Conservation (phyloP, 2,888 invertebrate species). For the Synergus japonicus region DNA sequence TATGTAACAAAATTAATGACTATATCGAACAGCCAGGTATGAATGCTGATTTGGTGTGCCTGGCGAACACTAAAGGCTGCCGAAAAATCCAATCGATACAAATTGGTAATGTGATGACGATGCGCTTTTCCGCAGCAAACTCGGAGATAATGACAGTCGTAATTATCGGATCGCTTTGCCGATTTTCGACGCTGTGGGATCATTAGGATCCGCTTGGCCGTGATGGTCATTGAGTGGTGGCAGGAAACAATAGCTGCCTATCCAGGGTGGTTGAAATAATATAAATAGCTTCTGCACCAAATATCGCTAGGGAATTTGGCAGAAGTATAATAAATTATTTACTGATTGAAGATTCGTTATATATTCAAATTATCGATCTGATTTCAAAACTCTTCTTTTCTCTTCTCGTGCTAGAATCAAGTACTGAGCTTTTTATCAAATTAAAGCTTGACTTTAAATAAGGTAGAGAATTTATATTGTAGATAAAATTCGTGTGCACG, state of each 20-base stretch:
- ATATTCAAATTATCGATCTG: background rate
- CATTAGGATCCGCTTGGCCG: slow-evolving; percentile 60
- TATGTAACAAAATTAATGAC: slow-evolving; percentile 15
- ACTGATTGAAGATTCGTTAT: background rate
- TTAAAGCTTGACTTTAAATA: background rate
- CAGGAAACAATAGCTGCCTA: slow-evolving; percentile 65
- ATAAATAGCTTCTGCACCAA: slow-evolving; percentile 64
- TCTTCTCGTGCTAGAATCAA: background rate
- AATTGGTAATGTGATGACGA: slow-evolving; percentile 72
- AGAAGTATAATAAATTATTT: background rate
- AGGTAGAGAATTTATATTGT: background rate
- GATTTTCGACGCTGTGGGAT: slow-evolving; percentile 58
- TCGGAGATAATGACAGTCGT: slow-evolving; percentile 68
- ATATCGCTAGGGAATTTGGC: background rate
- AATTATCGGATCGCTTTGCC: slow-evolving; percentile 69
- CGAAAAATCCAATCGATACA: slow-evolving; percentile 67
- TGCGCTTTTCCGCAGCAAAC: slow-evolving; percentile 61
- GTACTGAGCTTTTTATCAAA: background rate
- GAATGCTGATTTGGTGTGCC: background rate
- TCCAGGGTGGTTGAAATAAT: slow-evolving; percentile 67
- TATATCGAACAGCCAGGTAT: background rate
- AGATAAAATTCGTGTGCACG: background rate
- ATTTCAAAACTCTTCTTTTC: background rate
- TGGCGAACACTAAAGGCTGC: background rate
- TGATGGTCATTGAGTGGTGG: slow-evolving; percentile 51